Conservation (phyloP, 2,888 invertebrate species). For the Beris morrisii region DNA sequence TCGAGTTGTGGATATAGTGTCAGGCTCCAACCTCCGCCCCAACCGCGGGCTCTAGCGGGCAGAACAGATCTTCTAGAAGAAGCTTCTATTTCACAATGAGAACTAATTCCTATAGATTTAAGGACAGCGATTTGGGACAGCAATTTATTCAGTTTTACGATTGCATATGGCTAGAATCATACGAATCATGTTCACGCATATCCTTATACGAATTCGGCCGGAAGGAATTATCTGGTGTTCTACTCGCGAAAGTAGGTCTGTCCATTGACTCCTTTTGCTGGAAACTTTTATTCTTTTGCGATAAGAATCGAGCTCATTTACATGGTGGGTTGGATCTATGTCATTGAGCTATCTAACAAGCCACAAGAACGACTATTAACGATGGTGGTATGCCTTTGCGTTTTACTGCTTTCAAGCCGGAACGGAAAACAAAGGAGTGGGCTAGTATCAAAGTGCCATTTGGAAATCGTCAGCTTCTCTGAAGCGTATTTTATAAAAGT, state of each 20-base stretch:
- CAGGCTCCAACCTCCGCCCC: not conserved
- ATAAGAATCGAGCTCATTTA: constrained; percentile 11
- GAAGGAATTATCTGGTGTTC: constrained; percentile 1
- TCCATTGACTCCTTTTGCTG: no score
- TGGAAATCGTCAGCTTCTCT: no score
- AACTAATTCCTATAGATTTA: constrained; percentile 5
- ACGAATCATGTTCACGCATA: not conserved
- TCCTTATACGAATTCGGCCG: not conserved
- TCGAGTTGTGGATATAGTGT: not conserved
- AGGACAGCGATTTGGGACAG: constrained; percentile 2
- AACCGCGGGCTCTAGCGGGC: not conserved
- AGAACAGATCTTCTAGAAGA: not conserved
- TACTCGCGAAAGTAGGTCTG: constrained; percentile 5
- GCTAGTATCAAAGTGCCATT: no score
- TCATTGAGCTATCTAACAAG: not conserved
- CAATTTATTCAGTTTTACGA: constrained; percentile 14
- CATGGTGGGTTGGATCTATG: not conserved
- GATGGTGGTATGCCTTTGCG: no score
- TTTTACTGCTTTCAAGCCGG: no score
- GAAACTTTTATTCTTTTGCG: constrained; percentile 1
- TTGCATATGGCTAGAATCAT: constrained; percentile 1
- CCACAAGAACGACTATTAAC: not conserved
- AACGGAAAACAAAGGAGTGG: no score
- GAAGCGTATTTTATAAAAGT: no score
- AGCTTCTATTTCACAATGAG: constrained; percentile 4